A percentile compares a stretch with the other conserved stretches of the same genome.
phyloP scores from a whole-genome alignment of 2,888 invertebrate species.

The Drosophila birchii region DNA sequence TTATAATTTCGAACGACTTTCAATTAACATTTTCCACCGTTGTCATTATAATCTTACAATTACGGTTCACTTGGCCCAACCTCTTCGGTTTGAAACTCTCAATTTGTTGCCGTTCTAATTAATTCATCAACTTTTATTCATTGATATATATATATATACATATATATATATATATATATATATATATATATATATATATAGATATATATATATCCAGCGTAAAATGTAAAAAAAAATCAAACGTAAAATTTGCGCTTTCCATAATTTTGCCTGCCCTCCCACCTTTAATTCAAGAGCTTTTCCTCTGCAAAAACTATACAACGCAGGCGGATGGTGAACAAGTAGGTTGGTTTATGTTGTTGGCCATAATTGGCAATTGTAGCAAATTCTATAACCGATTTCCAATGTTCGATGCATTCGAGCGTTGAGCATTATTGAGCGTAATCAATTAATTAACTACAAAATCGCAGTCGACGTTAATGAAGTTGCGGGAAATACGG shows the following conservation, averaged over 20 bases:
- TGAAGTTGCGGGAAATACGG: slow-evolving; percentile 66
- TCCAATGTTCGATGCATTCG: slow-evolving; percentile 56
- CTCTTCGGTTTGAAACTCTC: slow-evolving; percentile 17
- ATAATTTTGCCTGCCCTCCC: neutral
- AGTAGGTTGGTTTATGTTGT: slow-evolving; percentile 20
- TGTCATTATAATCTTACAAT: slow-evolving; percentile 10
- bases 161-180: slow-evolving; percentile 2
- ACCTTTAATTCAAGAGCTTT: slow-evolving; percentile 18
- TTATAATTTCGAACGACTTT: neutral
- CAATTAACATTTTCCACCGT: slow-evolving; percentile 1
- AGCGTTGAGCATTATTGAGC: slow-evolving; percentile 68
- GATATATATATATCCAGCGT: too few species aligned
- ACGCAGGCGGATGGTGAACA: neutral
- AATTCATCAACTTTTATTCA: slow-evolving; percentile 66
- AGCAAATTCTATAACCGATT: slow-evolving; percentile 60
- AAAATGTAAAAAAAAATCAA: slow-evolving; percentile 2
- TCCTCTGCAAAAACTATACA: neutral
- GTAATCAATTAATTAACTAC: slow-evolving; percentile 76
- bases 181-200: slow-evolving; percentile 3
- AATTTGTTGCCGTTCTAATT: slow-evolving; percentile 64
- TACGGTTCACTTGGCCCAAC: neutral
- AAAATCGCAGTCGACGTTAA: slow-evolving; percentile 62
- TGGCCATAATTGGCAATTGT: slow-evolving; percentile 67
- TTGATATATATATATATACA: slow-evolving; percentile 16
- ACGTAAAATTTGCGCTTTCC: slow-evolving; percentile 17